Conservation (phyloP, 30 jellyfish, hydroid and myxozoan genomes). For the Clytia hemisphaerica region DNA sequence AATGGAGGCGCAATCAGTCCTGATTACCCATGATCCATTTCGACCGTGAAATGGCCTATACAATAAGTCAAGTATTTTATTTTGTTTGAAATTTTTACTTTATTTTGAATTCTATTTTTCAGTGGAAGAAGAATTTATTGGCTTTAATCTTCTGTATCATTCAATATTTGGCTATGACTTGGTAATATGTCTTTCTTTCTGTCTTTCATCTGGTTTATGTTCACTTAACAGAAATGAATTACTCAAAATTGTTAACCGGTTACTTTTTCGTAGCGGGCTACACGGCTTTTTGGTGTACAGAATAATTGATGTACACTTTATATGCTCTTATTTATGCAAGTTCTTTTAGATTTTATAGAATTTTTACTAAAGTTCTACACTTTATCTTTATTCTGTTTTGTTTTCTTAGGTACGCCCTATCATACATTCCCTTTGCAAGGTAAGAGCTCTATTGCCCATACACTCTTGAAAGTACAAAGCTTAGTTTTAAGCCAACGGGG, state of each 20-base stretch:
- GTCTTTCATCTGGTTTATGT: too few relatives aligned
- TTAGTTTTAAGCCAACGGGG: too few relatives aligned
- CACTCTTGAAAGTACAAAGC: too few relatives aligned
- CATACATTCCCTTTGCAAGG: conserved; percentile 97
- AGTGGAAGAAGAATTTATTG: conserved; percentile 80
- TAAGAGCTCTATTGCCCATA: too few relatives aligned
- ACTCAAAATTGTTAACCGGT: too few relatives aligned
- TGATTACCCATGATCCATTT: too few relatives aligned
- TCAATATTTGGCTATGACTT: conserved; percentile 85
- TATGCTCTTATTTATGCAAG: not conserved
- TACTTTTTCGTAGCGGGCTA: too few relatives aligned
- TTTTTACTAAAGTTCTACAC: not conserved
- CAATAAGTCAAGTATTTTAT: not conserved
- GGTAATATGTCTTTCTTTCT: conserved; percentile 32
- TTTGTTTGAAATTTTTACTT: not conserved
- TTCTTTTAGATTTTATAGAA: not conserved
- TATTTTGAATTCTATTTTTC: not conserved
- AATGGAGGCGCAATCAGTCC: too few relatives aligned
- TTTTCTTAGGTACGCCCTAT: conserved; percentile 66
- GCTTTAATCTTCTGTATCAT: conserved; percentile 69
- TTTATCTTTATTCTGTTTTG: not conserved
- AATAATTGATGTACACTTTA: not conserved
- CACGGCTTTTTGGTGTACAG: too few relatives aligned
- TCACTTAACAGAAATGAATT: too few relatives aligned
- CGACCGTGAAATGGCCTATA: too few relatives aligned